Conservation (phyloP, 2,113 vertebrate species). For the Phaethornis superciliosus region DNA sequence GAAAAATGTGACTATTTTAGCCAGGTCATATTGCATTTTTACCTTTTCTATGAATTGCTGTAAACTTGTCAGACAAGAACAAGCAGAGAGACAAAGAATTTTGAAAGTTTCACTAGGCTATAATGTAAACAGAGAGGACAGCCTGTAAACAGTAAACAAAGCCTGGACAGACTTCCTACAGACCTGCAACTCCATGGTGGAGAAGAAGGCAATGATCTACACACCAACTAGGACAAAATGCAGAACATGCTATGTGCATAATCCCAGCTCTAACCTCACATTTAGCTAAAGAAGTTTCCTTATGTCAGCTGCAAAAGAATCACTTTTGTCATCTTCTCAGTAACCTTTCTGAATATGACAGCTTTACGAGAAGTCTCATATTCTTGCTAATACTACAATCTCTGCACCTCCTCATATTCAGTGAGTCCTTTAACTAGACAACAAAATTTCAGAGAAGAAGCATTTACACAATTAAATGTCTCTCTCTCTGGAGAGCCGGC, state of each 20-base stretch:
- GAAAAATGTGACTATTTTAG: not conserved
- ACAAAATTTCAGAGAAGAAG: not conserved
- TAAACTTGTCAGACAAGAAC: not conserved
- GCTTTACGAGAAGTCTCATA: not conserved
- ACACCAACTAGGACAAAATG: not conserved
- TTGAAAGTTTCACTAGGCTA: not conserved
- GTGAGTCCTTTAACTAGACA: not conserved
- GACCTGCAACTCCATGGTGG: not conserved
- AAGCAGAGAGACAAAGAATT: not conserved
- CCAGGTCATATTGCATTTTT: not conserved
- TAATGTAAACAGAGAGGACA: not conserved
- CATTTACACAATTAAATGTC: not conserved
- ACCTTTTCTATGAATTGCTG: not conserved
- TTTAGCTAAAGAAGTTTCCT: not conserved
- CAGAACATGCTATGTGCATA: not conserved
- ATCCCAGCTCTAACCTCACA: not conserved
- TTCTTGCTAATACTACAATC: not conserved
- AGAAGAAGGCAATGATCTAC: not conserved
- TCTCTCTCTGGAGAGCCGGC: not conserved
- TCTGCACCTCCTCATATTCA: not conserved
- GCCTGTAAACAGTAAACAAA: not conserved
- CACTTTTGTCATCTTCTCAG: not conserved
- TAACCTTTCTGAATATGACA: not conserved
- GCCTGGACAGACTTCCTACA: not conserved
- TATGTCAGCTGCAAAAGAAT: not conserved